Percentiles rank a stretch among this genome's conserved stretches.
phyloP scores from a whole-genome alignment of 2,888 invertebrate genomes.

The Drosophila tanythrix region DNA sequence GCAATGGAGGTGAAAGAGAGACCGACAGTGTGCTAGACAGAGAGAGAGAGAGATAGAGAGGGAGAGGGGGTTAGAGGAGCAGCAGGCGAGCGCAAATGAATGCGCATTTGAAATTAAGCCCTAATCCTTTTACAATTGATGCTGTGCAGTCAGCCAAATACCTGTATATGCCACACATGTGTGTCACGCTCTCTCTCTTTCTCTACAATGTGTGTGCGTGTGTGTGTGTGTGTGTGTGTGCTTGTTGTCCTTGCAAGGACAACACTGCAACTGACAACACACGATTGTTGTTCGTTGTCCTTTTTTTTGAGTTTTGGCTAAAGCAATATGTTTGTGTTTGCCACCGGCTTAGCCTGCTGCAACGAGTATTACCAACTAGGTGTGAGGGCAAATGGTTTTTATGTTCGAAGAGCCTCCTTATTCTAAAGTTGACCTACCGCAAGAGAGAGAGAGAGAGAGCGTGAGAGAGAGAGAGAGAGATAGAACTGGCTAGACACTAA shows the following conservation, averaged over 20 bases:
- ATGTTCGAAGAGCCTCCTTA: neutral
- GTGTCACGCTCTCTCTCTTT: constrained; percentile 4
- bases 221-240: constrained; percentile 25
- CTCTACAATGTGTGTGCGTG: neutral
- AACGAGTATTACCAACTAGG: constrained; percentile 22
- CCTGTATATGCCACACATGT: constrained; percentile 47
- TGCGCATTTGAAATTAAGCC: constrained; percentile 81
- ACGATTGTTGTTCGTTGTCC: constrained; percentile 37
- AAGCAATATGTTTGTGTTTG: constrained; percentile 69
- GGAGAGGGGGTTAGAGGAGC: constrained; percentile 15
- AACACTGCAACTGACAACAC: constrained; percentile 43
- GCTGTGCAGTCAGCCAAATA: constrained; percentile 76
- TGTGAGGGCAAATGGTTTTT: constrained; percentile 50
- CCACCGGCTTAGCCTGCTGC: constrained; percentile 46
- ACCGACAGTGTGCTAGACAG: neutral
- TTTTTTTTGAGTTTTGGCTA: constrained; percentile 24
- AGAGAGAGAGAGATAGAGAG: constrained; percentile 6
- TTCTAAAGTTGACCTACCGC: neutral
- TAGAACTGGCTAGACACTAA: neutral
- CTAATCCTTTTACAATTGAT: constrained; percentile 82
- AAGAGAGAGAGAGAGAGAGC: accelerated
- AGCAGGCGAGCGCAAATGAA: constrained; percentile 70
- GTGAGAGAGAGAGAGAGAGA: too few relatives aligned
- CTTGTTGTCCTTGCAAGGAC: constrained; percentile 50
- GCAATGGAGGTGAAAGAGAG: constrained; percentile 7